A percentile compares a stretch with the other conserved stretches of the same genome.
These are phyloP conservation scores for Helleia helle DNA, from an alignment of 2,888 invertebrate species.

Conservation along the genomic window DNA sequence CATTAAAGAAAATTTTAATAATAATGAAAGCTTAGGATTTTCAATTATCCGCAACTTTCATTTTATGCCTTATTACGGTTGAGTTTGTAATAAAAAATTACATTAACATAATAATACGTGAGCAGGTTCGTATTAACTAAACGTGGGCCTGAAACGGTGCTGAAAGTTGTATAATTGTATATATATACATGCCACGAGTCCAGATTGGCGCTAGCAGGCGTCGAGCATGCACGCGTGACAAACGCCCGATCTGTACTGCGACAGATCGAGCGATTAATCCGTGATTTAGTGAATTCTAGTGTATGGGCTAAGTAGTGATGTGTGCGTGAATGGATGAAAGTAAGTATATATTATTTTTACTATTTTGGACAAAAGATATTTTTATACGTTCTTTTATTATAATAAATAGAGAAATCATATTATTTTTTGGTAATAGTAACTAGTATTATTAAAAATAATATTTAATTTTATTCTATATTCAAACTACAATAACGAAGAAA, in stretches of 20 bases:
- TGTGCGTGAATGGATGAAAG: constrained; percentile 3
- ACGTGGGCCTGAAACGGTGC: constrained; percentile 10
- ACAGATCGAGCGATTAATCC: constrained; percentile 17
- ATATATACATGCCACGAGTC: constrained; percentile 16
- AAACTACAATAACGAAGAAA: no score
- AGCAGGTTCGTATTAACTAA: constrained; percentile 6
- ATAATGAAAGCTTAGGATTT: constrained; percentile 1
- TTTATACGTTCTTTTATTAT: no score
- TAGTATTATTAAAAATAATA: no score
- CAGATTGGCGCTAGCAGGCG: constrained; percentile 33
- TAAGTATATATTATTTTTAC: constrained; percentile 2
- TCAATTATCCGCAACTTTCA: constrained; percentile 9
- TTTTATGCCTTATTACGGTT: constrained; percentile 12
- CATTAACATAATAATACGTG: constrained; percentile 12
- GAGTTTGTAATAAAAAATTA: constrained; percentile 11
- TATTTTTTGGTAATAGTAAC: no score
- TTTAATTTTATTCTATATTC: no score
- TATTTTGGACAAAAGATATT: no score
- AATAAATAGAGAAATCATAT: no score
- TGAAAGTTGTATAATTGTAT: constrained; percentile 12
- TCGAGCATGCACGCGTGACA: constrained; percentile 26
- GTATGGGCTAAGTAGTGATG: constrained; percentile 1
- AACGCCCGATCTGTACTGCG: constrained; percentile 15
- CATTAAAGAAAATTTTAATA: no score
- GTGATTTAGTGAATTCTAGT: constrained; percentile 4